Conservation (phyloP, 2,113 vertebrate species). For the Saimiri boliviensis region DNA sequence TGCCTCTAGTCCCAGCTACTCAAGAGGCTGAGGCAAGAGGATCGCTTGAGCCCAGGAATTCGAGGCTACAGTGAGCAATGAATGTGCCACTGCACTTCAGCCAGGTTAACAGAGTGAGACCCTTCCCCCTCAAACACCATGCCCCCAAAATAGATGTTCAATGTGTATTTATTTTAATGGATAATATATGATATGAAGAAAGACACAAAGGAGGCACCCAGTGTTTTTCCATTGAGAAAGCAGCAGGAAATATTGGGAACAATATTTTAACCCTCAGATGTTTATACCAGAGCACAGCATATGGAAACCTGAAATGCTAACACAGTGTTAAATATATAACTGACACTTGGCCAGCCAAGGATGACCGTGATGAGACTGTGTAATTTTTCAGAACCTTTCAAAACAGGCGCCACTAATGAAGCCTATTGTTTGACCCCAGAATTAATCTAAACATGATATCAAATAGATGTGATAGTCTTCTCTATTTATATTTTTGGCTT, state of each 20-base stretch:
- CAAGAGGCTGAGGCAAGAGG: no score
- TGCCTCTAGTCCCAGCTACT: no score
- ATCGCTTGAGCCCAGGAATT: no score
- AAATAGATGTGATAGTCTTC: not conserved
- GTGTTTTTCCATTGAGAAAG: not conserved
- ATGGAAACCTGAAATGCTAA: not conserved
- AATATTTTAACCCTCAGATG: not conserved
- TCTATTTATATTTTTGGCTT: not conserved
- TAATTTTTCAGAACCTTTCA: slow-evolving; percentile 4
- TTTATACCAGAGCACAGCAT: not conserved
- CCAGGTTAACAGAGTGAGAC: no score
- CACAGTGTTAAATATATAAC: not conserved
- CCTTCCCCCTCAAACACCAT: no score
- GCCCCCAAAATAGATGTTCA: not conserved
- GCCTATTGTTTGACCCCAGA: not conserved
- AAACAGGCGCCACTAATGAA: not conserved
- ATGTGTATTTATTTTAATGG: not conserved
- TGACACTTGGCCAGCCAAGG: not conserved
- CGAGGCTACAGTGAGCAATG: no score
- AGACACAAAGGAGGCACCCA: not conserved
- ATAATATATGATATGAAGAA: not conserved
- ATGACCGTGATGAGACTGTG: not conserved
- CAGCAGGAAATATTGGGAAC: not conserved
- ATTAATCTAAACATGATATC: not conserved
- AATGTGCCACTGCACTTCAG: no score